Evolutionary conservation across 2,113 vertebrate genomes (phyloP), one percentile per base, ranked within the genome.

Genomic region (Neodontobutis hainanensis): DNA sequence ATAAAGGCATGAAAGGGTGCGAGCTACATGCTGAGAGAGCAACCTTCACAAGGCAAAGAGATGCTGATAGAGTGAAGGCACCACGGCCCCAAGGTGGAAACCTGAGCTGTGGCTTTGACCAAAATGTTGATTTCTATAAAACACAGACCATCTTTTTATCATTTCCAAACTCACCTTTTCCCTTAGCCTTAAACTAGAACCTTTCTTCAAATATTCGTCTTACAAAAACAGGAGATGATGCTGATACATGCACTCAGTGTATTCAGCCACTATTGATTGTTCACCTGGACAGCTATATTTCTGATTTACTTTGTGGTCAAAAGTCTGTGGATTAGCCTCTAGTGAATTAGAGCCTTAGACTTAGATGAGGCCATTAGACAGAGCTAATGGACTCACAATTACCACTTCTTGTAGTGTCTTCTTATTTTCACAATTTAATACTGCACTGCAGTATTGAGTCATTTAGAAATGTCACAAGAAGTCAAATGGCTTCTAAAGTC

Each of bases 221-320:
- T 2, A 0, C 42, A 27, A 11, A 46, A 46, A 46, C 12, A 8
- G n/a, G 53, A 57, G 35, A 69, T 36, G 4, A 50, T 1, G 6
- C 5, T 38, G 5, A 4, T 16, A 2, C n/a, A 44, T 27, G 19
- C 42, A 47, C 50, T 44, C 3, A 62, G 12, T 42, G 50, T 60
- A 49, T 61, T 71, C 61, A 53, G 58, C 43, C 16, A 8, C 40
- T 79, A 82, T 82, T 72, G 81, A 84, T 85, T 76, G 27, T n/a
- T 14, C 10, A 10, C 38, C 32, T 6, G 42, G 53, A 61, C 63
- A 46, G 66, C 63, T 73, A 64, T 74, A 80, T 80, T 76, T 70
- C 63, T 65, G 19, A 16, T 81, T 40, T 79, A 74, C 74, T 71
- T 64, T 8, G 6, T 8, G 76, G 70, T 76, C 79, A 78, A 59